Conservation (phyloP, 2,888 invertebrate genomes). For the Crematogaster levior region DNA sequence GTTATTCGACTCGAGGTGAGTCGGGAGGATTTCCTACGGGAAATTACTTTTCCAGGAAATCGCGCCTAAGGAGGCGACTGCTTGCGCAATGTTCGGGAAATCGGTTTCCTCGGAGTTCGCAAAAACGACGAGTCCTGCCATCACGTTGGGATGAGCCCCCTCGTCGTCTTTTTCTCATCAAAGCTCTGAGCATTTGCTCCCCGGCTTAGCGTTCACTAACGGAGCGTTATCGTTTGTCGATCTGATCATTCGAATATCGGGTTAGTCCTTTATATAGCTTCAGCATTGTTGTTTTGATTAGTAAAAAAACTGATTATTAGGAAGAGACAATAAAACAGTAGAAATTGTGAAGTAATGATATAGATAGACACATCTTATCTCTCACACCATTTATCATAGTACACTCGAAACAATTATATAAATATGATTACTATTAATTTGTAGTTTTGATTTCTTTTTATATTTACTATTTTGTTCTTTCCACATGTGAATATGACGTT, state of each 20-base stretch:
- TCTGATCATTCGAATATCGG: slow-evolving; percentile 34
- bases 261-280: background rate
- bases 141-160: slow-evolving; percentile 32
- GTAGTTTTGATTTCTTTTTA: background rate
- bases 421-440: background rate
- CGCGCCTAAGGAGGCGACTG: slow-evolving; percentile 61
- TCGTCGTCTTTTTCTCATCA: slow-evolving; percentile 50
- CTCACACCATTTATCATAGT: background rate
- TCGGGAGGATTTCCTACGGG: slow-evolving; percentile 82
- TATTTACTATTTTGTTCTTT: background rate
- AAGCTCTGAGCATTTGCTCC: slow-evolving; percentile 39
- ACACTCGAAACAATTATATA: background rate
- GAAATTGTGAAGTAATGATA: background rate
- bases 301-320: background rate
- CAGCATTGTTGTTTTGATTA: background rate
- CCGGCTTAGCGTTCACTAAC: slow-evolving; percentile 34
- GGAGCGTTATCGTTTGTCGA: slow-evolving; percentile 39
- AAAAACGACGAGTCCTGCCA: slow-evolving; percentile 39
- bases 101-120: slow-evolving; percentile 46
- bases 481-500: background rate
- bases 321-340: background rate
- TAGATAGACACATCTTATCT: background rate
- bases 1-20: slow-evolving; percentile 80
- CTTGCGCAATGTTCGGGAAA: slow-evolving; percentile 54
- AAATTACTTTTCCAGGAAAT: slow-evolving; percentile 82